Conservation (phyloP, 2,797 vertebrate genomes). For the Stomatorhinus walkeri region DNA sequence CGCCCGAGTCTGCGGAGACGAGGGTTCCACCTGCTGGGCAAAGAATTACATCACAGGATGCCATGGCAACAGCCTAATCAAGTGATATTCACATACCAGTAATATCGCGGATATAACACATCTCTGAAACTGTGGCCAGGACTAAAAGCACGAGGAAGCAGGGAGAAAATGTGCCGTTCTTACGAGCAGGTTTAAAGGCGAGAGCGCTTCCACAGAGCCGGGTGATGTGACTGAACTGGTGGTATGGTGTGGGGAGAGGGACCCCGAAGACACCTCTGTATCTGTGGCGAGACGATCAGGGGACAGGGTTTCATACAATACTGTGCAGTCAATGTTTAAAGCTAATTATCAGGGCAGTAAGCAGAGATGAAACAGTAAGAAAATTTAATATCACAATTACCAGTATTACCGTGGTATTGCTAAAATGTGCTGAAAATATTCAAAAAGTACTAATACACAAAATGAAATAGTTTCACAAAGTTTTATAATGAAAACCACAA, state of each 20-base stretch:
- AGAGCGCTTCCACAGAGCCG: conserved; percentile 58
- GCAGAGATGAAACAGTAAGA: not conserved
- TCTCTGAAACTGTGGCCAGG: not conserved
- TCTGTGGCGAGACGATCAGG: conserved; percentile 47
- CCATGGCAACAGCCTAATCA: not conserved
- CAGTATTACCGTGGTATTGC: not conserved
- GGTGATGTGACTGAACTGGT: conserved; percentile 73
- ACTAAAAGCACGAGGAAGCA: conserved; percentile 13
- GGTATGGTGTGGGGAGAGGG: conserved; percentile 71
- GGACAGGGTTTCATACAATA: not conserved
- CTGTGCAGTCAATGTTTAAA: not conserved
- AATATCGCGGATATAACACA: not conserved
- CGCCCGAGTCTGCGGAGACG: conserved; percentile 62
- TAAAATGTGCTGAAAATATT: not conserved
- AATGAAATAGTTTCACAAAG: not conserved
- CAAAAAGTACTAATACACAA: not conserved
- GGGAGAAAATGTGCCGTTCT: conserved; percentile 40
- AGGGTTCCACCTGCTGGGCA: conserved; percentile 72
- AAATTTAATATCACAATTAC: not conserved
- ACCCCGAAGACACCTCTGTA: conserved; percentile 60
- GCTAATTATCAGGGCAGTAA: not conserved
- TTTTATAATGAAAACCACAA: not conserved
- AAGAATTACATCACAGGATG: conserved; percentile 10
- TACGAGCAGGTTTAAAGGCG: conserved; percentile 72
- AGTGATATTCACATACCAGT: not conserved